Base-by-base conservation (phyloP, 2,888 invertebrate genomes). In the Terebella lapidaria region DNA sequence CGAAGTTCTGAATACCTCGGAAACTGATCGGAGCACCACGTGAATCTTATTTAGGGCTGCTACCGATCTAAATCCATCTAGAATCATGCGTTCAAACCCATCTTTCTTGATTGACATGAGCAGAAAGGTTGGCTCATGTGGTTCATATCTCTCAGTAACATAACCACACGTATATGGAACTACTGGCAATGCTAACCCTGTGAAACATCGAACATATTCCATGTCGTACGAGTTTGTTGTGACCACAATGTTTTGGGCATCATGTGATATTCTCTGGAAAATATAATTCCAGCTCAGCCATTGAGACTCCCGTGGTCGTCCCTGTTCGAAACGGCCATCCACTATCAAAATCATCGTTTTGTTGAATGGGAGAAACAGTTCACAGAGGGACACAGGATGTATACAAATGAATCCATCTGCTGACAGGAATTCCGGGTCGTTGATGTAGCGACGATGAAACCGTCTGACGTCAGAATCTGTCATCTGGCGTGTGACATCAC, bases 121-220 rank as follows among this genome's bases (percentile, higher is more conserved):
- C 25, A 59, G 47, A 35, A 28, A 59, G 28, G 18, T 5, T 20
- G 47, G 27, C 10, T 30, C 20, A n/a, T 3, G 22, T n/a, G 59
- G 59, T 29, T 59, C 22, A 49, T 59, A 59, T 1, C 18, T 46
- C 47, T 22, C 55, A 20, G 54, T 3, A 22, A 59, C 47, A 27
- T 59, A 59, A 3, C 49, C 59, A 49, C 59, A 59, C 15, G 20
- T 22, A 30, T 25, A 27, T 18, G 59, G 59, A n/a, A 59, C n/a
- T 18, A 55, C 46, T 2, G 27, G 29, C 2, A 47, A 29, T 3
- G 1, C 1, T 15, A 59, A 20, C 18, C 28, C 28, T 18, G 59
- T 55, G 30, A 59, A 59, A 30, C 55, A 47, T 20, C 29, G 20
- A 20, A 59, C 29, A 30, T 59, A 59, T 46, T 60, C 57, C 1